Base-by-base conservation (phyloP, 1,140 invertebrate genomes). In the Penaeus japonicus region DNA sequence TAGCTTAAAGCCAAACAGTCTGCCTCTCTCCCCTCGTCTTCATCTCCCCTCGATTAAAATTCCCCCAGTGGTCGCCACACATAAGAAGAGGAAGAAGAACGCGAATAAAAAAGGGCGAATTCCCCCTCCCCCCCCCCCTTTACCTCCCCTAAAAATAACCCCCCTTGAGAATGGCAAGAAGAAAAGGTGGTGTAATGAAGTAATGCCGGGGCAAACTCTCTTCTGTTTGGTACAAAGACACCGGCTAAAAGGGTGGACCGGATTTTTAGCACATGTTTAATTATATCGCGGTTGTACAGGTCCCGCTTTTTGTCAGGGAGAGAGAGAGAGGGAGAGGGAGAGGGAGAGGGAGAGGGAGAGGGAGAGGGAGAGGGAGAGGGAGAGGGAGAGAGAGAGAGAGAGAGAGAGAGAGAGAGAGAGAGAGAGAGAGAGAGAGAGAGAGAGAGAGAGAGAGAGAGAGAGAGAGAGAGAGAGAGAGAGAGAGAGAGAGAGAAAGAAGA, bases 161-260 rank as follows among this genome's bases (percentile, higher is more conserved):
- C 55, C 78, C 78, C 78, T 22, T 24, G 79, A 81, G 79, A 81
- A 39, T 47, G 54, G 55, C 10, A 30, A 53, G 53, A 15, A 81
- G 55, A 81, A 81, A 81, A 81, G 79, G 79, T 59, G 54, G 55
- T 81, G 79, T 81, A 81, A 81, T 81, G 78, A 81, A 81, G 79
- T 81, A 81, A 81, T 81, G 79, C 47, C 24, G 78, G 18, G 18
- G 73, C 30, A 55, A 81, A 55, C 54, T 27, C 2, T 27, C 79
- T 24, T 59, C 79, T 81, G 55, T 81, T 81, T 81, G 79, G 55
- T 81, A 81, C 79, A 81, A 81, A 81, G 55, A 81, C 79, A 55
- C 54, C 79, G n/a, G 79, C 79, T 81, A 81, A 81, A 81, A 55
- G 73, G 79, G 79, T 59, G 15, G 53, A 24, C 78, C 22, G 22